Evolutionary conservation across 1,140 invertebrate genomes (phyloP), one percentile per base, ranked within the genome.

Genomic region (Phymorhynchus buccinoides): DNA sequence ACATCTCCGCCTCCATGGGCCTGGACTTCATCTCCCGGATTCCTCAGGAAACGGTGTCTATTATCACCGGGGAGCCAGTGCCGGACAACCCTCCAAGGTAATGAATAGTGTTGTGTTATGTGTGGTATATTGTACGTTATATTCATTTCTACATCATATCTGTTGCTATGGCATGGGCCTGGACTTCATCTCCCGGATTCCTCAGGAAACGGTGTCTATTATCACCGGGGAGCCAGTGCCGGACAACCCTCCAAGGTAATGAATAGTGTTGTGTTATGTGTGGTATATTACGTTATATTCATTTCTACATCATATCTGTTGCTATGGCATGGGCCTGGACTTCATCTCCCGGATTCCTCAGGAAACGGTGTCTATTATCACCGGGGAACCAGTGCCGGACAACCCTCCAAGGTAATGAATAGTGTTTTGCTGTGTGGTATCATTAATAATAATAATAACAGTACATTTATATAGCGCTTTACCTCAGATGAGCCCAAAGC

Each of bases 261-360:
- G n/a, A n/a, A n/a, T n/a, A n/a, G n/a, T n/a, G n/a, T n/a, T n/a
- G n/a, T n/a, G n/a, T n/a, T n/a, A n/a, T n/a, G n/a, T n/a, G n/a
- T n/a, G n/a, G n/a, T n/a, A n/a, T n/a, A n/a, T n/a, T n/a, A n/a
- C n/a, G n/a, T n/a, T n/a, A n/a, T n/a, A n/a, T n/a, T n/a, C n/a
- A n/a, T n/a, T 89, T 91, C 71, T 91, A 89, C 41, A 85, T 89
- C 77, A 90, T 89, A 32, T 83, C 87, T 35, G 88, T 88, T 35
- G 78, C 86, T n/a, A n/a, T n/a, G n/a, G n/a, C 1, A 90, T 90
- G 90, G 91, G 89, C 32, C 81, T 90, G 37, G 88, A 91, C 86
- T 92, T 91, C 79, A 89, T 88, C 35, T 83, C 83, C 79, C 83
- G 89, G 32, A 86, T 86, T 78, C 71, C 86, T 3, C 89, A 88